phyloP scores from a whole-genome alignment of 2,113 vertebrate genomes.

The Chauna torquata region DNA sequence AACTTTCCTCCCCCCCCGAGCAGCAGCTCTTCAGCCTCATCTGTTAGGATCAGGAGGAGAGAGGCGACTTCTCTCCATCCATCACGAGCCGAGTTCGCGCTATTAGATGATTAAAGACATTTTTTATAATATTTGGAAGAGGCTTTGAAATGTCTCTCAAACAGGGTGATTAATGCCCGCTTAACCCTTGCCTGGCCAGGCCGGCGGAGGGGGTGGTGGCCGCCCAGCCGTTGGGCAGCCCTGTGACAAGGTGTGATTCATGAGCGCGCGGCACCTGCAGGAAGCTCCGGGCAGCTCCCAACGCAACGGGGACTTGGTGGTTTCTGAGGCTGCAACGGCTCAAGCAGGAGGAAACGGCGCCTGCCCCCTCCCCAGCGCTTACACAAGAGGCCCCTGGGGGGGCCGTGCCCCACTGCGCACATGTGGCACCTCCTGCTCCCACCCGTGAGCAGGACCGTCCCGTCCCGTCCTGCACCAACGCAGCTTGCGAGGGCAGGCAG shows the following conservation, averaged over 20 bases:
- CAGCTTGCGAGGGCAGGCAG: neutral
- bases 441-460: neutral
- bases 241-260: conserved; percentile 75
- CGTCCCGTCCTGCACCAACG: neutral
- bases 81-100: conserved; percentile 59
- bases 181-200: conserved; percentile 44
- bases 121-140: conserved; percentile 78
- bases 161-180: conserved; percentile 54
- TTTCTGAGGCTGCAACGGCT: conserved; percentile 74
- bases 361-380: neutral
- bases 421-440: neutral
- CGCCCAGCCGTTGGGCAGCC: conserved; percentile 11
- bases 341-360: conserved; percentile 52
- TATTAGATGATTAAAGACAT: conserved; percentile 78
- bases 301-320: conserved; percentile 47
- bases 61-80: conserved; percentile 66
- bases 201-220: neutral
- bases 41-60: conserved; percentile 63
- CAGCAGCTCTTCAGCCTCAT: conserved; percentile 61
- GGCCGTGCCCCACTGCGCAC: neutral
- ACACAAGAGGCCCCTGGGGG: conserved; percentile 1
- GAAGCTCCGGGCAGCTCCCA: conserved; percentile 60
- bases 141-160: conserved; percentile 68
- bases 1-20: neutral
- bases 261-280: conserved; percentile 64